These are phyloP conservation scores for Xestia c-nigrum DNA, from an alignment of 2,888 invertebrate species.

Conservation along the genomic window DNA sequence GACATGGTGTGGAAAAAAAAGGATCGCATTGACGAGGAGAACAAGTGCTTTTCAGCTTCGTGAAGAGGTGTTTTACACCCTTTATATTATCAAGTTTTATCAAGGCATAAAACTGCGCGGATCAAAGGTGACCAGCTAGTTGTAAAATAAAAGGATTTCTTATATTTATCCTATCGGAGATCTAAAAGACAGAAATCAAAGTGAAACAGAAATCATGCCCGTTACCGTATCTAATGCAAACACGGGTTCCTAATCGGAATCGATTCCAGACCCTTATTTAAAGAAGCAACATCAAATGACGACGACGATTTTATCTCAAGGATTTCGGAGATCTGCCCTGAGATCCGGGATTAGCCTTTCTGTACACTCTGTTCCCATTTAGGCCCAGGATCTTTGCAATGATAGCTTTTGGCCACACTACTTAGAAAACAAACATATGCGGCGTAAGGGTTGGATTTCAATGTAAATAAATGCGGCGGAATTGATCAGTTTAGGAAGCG, in stretches of 20 bases:
- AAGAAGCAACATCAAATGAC: slow-evolving; percentile 38
- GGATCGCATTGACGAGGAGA: too few species aligned
- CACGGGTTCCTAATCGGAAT: slow-evolving; percentile 17
- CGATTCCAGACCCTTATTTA: slow-evolving; percentile 35
- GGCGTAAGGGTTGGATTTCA: neutral
- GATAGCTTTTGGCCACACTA: slow-evolving; percentile 22
- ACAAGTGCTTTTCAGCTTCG: too few species aligned
- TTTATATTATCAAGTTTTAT: neutral
- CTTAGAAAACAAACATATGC: slow-evolving; percentile 28
- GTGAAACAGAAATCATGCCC: slow-evolving; percentile 10
- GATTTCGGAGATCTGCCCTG: slow-evolving; percentile 10
- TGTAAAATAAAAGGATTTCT: slow-evolving; percentile 18
- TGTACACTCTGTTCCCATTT: slow-evolving; percentile 22
- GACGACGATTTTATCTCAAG: slow-evolving; percentile 39
- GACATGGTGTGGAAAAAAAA: too few species aligned
- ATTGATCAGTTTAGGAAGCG: slow-evolving; percentile 1
- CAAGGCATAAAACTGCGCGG: neutral
- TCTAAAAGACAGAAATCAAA: slow-evolving; percentile 27
- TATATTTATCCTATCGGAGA: slow-evolving; percentile 14
- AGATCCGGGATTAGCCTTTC: slow-evolving; percentile 41
- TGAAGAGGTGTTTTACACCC: too few species aligned
- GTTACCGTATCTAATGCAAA: slow-evolving; percentile 32
- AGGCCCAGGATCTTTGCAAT: slow-evolving; percentile 8
- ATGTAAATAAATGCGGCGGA: slow-evolving; percentile 27
- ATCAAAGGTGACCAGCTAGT: neutral